A percentile compares a stretch with the other conserved stretches of the same genome.
Evolutionary conservation across 2,113 vertebrate genomes (phyloP).

Genomic region (Harpagus bidentatus): DNA sequence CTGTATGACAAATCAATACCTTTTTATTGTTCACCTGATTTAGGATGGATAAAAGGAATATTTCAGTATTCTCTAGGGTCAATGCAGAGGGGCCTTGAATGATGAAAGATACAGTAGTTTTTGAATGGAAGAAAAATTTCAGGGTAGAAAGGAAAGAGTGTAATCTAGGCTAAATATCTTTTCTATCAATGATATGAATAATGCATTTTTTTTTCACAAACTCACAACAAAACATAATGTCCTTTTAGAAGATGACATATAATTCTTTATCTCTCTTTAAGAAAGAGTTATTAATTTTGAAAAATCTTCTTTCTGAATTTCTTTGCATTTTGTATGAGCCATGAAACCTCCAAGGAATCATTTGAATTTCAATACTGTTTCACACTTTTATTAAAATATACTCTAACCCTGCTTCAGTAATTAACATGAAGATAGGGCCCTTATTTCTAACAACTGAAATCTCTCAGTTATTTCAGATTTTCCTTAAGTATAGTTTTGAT

Average conservation of each 20-base stretch:
- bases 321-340: constrained; percentile 50
- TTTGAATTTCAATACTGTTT: constrained; percentile 56
- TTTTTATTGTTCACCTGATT: constrained; percentile 23
- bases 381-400: constrained; percentile 63
- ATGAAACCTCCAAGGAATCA: constrained; percentile 50
- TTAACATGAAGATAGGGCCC: constrained; percentile 47
- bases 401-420: constrained; percentile 51
- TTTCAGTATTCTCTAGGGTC: background rate
- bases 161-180: background rate
- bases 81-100: background rate
- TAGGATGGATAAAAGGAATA: background rate
- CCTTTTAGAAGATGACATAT: background rate
- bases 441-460: constrained; percentile 31
- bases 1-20: constrained; percentile 1
- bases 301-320: constrained; percentile 34
- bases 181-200: constrained; percentile 7
- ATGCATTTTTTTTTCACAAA: constrained; percentile 13
- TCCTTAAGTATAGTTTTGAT: constrained; percentile 42
- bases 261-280: background rate
- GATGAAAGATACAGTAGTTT: background rate
- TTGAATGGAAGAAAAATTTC: constrained; percentile 6
- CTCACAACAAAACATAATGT: background rate
- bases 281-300: constrained; percentile 45
- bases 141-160: background rate
- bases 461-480: constrained; percentile 19